A percentile compares a stretch with the other conserved stretches of the same genome.
Conservation (phyloP, 2,797 vertebrate species). For the Lepilemur ruficaudatus region DNA sequence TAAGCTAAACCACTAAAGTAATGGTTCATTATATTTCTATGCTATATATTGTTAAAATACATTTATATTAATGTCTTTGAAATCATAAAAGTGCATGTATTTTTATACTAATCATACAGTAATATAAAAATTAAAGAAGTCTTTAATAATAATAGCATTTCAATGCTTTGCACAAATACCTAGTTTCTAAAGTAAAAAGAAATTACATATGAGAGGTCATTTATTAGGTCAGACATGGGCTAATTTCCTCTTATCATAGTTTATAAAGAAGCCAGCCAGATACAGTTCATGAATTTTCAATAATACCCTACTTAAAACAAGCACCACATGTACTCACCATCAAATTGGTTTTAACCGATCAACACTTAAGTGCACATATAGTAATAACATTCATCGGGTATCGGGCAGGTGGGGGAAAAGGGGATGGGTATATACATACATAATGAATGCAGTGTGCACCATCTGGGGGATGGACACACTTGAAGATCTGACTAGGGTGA, state of each 20-base stretch:
- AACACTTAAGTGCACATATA: too few relatives aligned
- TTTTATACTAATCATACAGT: not conserved
- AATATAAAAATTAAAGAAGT: constrained; percentile 9
- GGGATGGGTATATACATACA: too few relatives aligned
- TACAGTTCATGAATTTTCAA: not conserved
- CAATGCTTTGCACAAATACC: not conserved
- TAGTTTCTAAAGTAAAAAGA: not conserved
- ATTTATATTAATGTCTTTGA: not conserved
- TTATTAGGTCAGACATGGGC: not conserved
- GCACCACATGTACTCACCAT: too few relatives aligned
- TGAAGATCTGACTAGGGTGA: too few relatives aligned
- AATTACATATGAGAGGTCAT: not conserved
- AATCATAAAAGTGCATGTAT: not conserved
- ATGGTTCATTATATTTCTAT: not conserved
- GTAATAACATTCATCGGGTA: too few relatives aligned
- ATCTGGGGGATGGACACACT: too few relatives aligned
- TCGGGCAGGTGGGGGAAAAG: too few relatives aligned
- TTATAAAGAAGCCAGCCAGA: not conserved
- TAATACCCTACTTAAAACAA: too few relatives aligned
- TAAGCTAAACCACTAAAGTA: not conserved
- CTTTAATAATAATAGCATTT: not conserved
- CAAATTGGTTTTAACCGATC: too few relatives aligned
- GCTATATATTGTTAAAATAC: not conserved
- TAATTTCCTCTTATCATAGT: not conserved
- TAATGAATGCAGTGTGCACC: too few relatives aligned